Conservation (phyloP, 2,113 vertebrate genomes). For the Cyprinodon brontotheroides region DNA sequence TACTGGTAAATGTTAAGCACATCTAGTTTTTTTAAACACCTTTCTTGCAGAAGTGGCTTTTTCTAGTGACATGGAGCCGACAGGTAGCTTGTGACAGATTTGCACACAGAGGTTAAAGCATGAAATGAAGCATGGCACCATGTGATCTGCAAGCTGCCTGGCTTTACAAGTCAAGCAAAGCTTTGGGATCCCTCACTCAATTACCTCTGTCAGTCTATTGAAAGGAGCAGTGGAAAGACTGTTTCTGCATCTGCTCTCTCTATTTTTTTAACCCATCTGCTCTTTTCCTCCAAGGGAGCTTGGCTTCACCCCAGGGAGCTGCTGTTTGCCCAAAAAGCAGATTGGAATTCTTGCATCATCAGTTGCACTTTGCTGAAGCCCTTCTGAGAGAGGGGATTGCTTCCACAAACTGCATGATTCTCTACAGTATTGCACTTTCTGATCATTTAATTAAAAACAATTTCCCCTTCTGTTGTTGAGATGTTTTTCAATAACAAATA, state of each 20-base stretch:
- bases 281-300: slow-evolving; percentile 18
- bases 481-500: no score
- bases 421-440: neutral
- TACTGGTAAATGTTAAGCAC: slow-evolving; percentile 1
- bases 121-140: slow-evolving; percentile 34
- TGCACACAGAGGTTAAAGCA: slow-evolving; percentile 25
- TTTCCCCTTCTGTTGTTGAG: neutral
- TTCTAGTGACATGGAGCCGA: slow-evolving; percentile 45
- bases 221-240: slow-evolving; percentile 41
- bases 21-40: slow-evolving; percentile 1
- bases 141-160: slow-evolving; percentile 31
- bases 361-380: neutral
- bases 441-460: neutral
- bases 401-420: neutral
- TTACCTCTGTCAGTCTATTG: slow-evolving; percentile 55
- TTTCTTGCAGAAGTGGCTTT: slow-evolving; percentile 19
- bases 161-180: slow-evolving; percentile 51
- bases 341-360: slow-evolving; percentile 3
- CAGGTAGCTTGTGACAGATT: slow-evolving; percentile 22
- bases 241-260: slow-evolving; percentile 33
- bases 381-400: neutral
- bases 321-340: slow-evolving; percentile 7
- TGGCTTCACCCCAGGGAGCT: slow-evolving; percentile 5
- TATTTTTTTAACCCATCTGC: slow-evolving; percentile 1
- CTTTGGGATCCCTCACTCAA: slow-evolving; percentile 62